A percentile compares a stretch with the other conserved stretches of the same genome.
phyloP scores from a whole-genome alignment of 2,113 vertebrate species.

The Oceanites oceanicus region DNA sequence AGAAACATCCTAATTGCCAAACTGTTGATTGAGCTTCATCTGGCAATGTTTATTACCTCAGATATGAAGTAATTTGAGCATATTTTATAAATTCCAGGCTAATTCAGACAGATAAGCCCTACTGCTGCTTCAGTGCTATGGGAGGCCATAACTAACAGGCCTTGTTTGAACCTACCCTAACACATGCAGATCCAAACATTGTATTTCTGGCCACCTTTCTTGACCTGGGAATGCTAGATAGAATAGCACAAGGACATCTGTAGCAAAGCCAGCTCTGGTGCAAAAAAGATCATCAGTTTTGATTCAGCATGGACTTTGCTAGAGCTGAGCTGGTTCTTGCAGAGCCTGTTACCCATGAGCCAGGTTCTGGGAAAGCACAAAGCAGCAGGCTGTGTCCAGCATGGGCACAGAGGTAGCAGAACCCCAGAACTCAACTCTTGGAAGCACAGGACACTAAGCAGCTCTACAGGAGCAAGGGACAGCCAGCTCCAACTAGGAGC shows the following conservation, averaged over 20 bases:
- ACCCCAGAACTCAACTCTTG: background rate
- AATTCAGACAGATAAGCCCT: background rate
- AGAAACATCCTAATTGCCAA: background rate
- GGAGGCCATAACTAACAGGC: background rate
- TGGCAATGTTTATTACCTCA: background rate
- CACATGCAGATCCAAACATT: background rate
- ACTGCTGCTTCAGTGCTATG: background rate
- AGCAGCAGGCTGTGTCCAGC: background rate
- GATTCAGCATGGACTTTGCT: background rate
- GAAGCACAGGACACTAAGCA: background rate
- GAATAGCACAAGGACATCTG: background rate
- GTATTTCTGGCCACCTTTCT: background rate
- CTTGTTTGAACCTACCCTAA: background rate
- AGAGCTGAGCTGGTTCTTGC: too few species aligned
- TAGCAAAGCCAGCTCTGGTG: background rate
- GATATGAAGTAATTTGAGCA: background rate
- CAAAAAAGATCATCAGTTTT: background rate
- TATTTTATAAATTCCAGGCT: background rate
- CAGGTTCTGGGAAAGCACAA: background rate
- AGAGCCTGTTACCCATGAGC: background rate
- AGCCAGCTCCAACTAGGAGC: background rate
- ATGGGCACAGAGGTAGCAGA: rapidly evolving
- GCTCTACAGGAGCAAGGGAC: background rate
- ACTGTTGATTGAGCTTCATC: background rate
- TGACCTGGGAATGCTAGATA: background rate